phyloP scores from a whole-genome alignment of 2,888 invertebrate species.

The Taenaris catops region DNA sequence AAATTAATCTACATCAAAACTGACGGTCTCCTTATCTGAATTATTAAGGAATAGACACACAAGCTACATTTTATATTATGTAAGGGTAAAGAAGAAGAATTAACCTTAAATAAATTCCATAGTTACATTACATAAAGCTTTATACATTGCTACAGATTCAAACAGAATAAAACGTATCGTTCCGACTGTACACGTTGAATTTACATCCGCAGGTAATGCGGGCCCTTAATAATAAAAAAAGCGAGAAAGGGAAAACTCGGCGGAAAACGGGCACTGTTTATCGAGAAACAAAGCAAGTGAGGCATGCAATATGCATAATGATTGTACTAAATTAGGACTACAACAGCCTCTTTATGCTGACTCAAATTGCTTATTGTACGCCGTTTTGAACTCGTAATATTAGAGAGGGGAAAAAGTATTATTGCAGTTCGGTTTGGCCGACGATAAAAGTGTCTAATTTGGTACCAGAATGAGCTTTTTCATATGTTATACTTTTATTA shows the following conservation, averaged over 20 bases:
- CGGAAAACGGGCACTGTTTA: constrained; percentile 59
- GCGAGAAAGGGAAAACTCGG: constrained; percentile 51
- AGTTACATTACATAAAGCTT: no score
- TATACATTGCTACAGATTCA: constrained; percentile 11
- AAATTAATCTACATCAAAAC: no score
- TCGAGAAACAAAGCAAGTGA: constrained; percentile 63
- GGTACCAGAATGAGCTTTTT: no score
- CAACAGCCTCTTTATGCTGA: constrained; percentile 50
- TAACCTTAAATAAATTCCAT: no score
- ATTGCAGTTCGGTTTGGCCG: constrained; percentile 20
- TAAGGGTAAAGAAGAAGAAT: no score
- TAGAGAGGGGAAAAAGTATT: constrained; percentile 21
- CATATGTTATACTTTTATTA: no score
- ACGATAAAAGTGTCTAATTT: constrained; percentile 17
- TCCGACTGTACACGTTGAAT: constrained; percentile 37
- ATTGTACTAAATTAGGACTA: constrained; percentile 68
- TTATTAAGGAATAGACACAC: no score
- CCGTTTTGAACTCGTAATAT: constrained; percentile 38
- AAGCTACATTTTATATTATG: no score
- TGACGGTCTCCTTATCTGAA: no score
- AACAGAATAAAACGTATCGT: constrained; percentile 14
- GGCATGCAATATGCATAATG: constrained; percentile 71
- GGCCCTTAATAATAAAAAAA: constrained; percentile 64
- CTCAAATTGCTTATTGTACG: constrained; percentile 63
- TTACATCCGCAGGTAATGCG: constrained; percentile 55